phyloP scores from a whole-genome alignment of 1,140 invertebrate species.

The Drosophila rhopaloa region DNA sequence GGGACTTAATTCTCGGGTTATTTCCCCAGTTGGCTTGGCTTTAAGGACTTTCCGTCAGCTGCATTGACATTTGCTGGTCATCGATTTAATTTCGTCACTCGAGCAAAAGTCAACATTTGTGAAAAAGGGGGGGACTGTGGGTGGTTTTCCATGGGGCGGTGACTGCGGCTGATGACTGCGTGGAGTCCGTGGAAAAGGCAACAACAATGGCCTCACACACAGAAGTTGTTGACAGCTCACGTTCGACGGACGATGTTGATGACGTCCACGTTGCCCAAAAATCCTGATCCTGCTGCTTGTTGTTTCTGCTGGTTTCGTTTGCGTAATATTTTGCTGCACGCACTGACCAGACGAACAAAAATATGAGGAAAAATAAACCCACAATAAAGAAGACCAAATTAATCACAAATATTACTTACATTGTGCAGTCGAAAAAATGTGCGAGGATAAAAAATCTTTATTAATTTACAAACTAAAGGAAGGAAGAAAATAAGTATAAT shows the following conservation, averaged over 20 bases:
- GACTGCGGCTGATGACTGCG: conserved; percentile 33
- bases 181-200: conserved; percentile 10
- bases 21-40: conserved; percentile 19
- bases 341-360: conserved; percentile 60
- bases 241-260: conserved; percentile 68
- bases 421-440: neutral
- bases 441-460: too few species aligned
- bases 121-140: neutral
- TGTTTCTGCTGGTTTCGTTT: conserved; percentile 49
- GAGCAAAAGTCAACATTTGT: conserved; percentile 68
- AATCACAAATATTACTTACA: conserved; percentile 77
- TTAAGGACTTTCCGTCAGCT: conserved; percentile 45
- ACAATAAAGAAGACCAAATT: conserved; percentile 71
- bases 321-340: conserved; percentile 65
- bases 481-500: too few species aligned
- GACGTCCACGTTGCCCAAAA: conserved; percentile 39
- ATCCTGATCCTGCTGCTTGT: conserved; percentile 17
- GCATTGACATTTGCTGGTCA: conserved; percentile 46
- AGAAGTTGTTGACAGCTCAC: conserved; percentile 80
- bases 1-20: conserved; percentile 55
- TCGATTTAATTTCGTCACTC: conserved; percentile 80
- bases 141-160: neutral
- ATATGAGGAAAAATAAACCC: conserved; percentile 33
- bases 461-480: too few species aligned
- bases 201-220: conserved; percentile 29